These are phyloP conservation scores for Noctua pronuba DNA, from an alignment of 2,888 invertebrate species.

Conservation along the genomic window DNA sequence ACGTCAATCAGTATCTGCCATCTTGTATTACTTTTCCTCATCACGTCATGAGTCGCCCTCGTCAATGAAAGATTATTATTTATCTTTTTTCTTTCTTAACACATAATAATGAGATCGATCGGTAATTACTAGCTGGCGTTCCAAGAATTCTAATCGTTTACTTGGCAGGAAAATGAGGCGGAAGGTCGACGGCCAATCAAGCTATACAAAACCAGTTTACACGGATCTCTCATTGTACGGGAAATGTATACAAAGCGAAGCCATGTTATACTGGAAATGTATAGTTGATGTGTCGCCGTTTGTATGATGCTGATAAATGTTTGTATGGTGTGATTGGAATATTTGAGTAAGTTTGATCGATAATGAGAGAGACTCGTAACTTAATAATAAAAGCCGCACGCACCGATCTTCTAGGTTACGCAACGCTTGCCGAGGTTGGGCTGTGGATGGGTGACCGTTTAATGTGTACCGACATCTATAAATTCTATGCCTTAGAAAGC, in stretches of 20 bases:
- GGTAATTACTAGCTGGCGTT: background rate
- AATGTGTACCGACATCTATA: background rate
- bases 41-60: background rate
- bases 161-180: constrained; percentile 5
- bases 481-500: background rate
- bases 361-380: background rate
- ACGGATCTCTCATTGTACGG: too few species aligned
- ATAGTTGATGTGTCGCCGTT: too few species aligned
- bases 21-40: background rate
- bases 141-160: background rate
- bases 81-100: background rate
- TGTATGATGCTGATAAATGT: background rate
- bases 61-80: constrained; percentile 1
- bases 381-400: background rate
- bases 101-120: constrained; percentile 2
- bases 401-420: background rate
- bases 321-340: background rate
- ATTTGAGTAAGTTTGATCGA: background rate
- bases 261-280: too few species aligned
- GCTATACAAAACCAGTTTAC: too few species aligned
- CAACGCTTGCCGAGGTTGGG: background rate
- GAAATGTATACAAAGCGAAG: too few species aligned
- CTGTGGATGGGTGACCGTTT: background rate
- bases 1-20: background rate
- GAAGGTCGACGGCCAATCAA: background rate